Conservation (phyloP, 2,113 vertebrate genomes). For the Salvelinus alpinus region DNA sequence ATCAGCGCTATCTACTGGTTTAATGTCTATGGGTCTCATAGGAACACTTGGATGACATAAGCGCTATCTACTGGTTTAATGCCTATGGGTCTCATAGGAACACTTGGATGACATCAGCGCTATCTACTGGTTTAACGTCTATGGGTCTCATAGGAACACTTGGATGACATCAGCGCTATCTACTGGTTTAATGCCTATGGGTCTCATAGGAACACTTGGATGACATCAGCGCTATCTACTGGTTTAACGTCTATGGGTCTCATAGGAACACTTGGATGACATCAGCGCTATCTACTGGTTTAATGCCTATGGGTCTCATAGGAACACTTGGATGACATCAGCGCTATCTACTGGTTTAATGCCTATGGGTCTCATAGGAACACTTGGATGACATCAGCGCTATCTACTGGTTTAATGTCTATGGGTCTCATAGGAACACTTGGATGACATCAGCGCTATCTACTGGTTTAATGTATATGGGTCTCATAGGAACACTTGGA, state of each 20-base stretch:
- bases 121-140: background rate
- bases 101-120: too few species aligned
- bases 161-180: too few species aligned
- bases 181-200: background rate
- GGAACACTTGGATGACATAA: too few species aligned
- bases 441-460: too few species aligned
- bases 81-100: constrained; percentile 70
- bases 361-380: constrained; percentile 48
- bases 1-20: too few species aligned
- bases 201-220: constrained; percentile 75
- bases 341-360: too few species aligned
- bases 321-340: too few species aligned
- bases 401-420: background rate
- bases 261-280: constrained; percentile 1
- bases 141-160: constrained; percentile 47
- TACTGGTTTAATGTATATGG: background rate
- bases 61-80: too few species aligned
- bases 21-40: constrained; percentile 48
- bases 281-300: too few species aligned
- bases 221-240: too few species aligned
- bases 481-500: constrained; percentile 47
- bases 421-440: constrained; percentile 74
- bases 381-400: too few species aligned
- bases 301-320: constrained; percentile 64
- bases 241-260: constrained; percentile 42